A percentile compares a stretch with the other conserved stretches of the same genome.
Evolutionary conservation across 1,140 invertebrate species (phyloP).

Genomic region (Chionoecetes opilio): DNA sequence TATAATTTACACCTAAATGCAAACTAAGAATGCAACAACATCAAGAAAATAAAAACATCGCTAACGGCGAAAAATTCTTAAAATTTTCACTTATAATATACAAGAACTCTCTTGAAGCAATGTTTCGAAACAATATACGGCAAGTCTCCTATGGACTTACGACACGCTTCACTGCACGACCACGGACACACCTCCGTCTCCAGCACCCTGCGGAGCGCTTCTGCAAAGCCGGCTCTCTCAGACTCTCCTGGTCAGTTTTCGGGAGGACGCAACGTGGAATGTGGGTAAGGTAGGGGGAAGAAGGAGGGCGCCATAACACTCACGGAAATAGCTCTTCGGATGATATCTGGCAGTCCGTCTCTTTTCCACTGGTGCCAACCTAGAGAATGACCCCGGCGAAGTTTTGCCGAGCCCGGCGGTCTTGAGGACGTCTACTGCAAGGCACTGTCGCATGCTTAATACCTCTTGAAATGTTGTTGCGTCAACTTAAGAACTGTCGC

Average conservation of each 20-base stretch:
- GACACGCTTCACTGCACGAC: constrained; percentile 55
- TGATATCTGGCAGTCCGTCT: background rate
- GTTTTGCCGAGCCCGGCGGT: background rate
- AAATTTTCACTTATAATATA: background rate
- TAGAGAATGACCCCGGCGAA: background rate
- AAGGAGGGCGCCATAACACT: background rate
- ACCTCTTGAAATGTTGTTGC: no score
- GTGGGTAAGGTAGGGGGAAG: constrained; percentile 11
- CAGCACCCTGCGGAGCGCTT: constrained; percentile 47
- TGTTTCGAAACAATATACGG: background rate
- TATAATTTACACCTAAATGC: no score
- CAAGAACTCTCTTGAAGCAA: background rate
- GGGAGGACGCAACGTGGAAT: background rate
- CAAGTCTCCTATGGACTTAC: constrained; percentile 36
- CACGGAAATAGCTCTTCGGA: background rate
- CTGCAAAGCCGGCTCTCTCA: constrained; percentile 9
- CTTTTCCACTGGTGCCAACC: background rate
- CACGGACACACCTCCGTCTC: constrained; percentile 56
- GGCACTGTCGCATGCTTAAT: no score
- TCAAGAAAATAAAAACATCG: no score
- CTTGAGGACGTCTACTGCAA: background rate
- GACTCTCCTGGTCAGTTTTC: constrained; percentile 8
- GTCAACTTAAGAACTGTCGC: no score
- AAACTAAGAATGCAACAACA: no score
- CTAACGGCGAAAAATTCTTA: no score